Evolutionary conservation across 2,113 vertebrate genomes (phyloP).

Genomic region (Suricata suricatta): DNA sequence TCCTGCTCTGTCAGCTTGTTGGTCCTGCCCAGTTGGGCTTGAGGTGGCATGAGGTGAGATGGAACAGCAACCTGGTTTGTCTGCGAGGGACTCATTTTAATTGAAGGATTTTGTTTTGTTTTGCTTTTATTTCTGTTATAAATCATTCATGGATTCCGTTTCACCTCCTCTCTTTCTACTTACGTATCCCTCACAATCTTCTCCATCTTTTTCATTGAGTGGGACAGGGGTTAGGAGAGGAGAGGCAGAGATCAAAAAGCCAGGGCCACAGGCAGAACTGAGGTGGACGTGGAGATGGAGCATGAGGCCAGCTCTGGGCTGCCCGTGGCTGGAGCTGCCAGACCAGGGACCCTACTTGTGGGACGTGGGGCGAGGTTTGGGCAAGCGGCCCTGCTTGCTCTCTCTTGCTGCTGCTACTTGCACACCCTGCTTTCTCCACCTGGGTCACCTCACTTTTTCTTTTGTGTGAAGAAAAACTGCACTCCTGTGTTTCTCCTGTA

Average conservation of each 20-base stretch:
- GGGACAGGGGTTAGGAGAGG: neutral
- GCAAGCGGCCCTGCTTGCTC: neutral
- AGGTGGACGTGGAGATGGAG: no score
- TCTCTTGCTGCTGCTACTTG: neutral
- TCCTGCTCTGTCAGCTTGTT: neutral
- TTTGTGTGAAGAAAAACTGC: neutral
- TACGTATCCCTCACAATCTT: neutral
- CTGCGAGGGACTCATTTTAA: neutral
- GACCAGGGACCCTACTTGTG: rapidly evolving
- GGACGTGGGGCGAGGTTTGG: rapidly evolving
- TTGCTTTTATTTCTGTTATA: neutral
- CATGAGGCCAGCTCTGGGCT: rapidly evolving
- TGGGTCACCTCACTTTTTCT: neutral
- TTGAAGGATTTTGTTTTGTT: neutral
- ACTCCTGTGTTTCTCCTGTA: no score
- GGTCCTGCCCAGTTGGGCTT: neutral
- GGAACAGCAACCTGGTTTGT: neutral
- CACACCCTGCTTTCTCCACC: neutral
- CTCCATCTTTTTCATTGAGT: neutral
- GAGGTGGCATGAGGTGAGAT: neutral
- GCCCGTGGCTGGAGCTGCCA: neutral
- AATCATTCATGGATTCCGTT: neutral
- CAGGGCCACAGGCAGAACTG: neutral
- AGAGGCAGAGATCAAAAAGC: neutral
- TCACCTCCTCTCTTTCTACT: neutral